Evolutionary conservation across 2,888 invertebrate species (phyloP).

Genomic region (Drosophila quasianomalipes): DNA sequence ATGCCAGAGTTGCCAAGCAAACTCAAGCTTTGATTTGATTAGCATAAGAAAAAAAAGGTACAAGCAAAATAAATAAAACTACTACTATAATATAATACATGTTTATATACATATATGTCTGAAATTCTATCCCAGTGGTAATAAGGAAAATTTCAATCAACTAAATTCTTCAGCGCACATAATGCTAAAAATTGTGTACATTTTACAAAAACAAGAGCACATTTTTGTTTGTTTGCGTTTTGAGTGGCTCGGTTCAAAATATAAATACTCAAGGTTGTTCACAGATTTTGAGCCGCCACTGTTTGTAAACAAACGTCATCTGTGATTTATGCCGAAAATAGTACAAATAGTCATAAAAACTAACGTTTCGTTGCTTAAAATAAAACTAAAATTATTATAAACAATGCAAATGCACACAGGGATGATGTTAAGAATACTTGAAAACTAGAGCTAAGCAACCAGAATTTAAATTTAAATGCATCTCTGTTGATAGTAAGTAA

Average conservation of each 20-base stretch:
- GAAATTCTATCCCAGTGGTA: not conserved
- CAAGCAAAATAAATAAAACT: not conserved
- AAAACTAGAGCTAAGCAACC: slow-evolving; percentile 28
- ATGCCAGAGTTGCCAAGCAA: slow-evolving; percentile 36
- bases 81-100: not conserved
- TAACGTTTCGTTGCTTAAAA: not conserved
- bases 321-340: slow-evolving; percentile 13
- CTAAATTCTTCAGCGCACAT: not conserved
- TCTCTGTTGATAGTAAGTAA: slow-evolving; percentile 29
- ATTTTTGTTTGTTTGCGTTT: not conserved
- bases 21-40: not conserved
- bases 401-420: not conserved
- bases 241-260: slow-evolving; percentile 7
- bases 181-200: not conserved
- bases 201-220: not conserved
- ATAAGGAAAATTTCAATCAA: not conserved
- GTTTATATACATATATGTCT: not conserved
- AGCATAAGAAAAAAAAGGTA: not conserved
- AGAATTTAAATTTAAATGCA: slow-evolving; percentile 40
- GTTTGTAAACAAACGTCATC: slow-evolving; percentile 36
- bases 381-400: slow-evolving; percentile 5
- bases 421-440: slow-evolving; percentile 30
- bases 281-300: slow-evolving; percentile 30
- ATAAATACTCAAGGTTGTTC: slow-evolving; percentile 27
- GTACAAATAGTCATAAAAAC: slow-evolving; percentile 7